Evolutionary conservation across 2,797 vertebrate species (phyloP), one percentile per base, ranked within the genome.

Genomic region (Botia kubotai): DNA sequence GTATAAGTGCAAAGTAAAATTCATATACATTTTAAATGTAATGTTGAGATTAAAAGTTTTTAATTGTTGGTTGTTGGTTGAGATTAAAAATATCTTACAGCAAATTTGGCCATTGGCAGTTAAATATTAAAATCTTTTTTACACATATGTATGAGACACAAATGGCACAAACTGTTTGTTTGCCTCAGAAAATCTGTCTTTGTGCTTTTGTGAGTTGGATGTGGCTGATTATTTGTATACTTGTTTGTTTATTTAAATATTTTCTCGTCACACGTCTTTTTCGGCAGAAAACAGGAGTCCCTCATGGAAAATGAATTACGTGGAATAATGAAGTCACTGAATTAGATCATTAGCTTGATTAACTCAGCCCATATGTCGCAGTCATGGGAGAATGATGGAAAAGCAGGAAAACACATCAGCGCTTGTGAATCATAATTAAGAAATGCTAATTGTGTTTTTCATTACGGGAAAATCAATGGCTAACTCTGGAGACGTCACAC

Each of bases 261-360:
- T 80, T 82, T 82, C 71, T 74, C 52, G 6, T 50, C 16, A 16
- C 75, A 88, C 75, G 72, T 82, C 83, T 79, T 78, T 80, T 82
- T 66, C 81, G 17, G 52, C 69, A 79, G 75, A 67, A 81, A 75
- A 80, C 77, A 75, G 60, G 48, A 77, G 75, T 66, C 79, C 81
- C 83, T 87, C 77, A 75, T 86, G 79, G 78, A 85, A 80, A 85
- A 73, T 80, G 80, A 85, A 88, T 89, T 85, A 86, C 74, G 57
- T 72, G 80, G 87, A 88, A 89, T 89, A 89, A 89, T 62, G 57
- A 87, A 77, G 87, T 86, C 80, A 82, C 67, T 43, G 83, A 88
- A 84, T 82, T 84, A 87, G 85, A 83, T 89, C 68, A 84, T 91
- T 92, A 88, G 87, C 85, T 90, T 91, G 87, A 90, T 92, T 91